Conservation (phyloP, 2,113 vertebrate genomes). For the Dipodomys ordii region DNA sequence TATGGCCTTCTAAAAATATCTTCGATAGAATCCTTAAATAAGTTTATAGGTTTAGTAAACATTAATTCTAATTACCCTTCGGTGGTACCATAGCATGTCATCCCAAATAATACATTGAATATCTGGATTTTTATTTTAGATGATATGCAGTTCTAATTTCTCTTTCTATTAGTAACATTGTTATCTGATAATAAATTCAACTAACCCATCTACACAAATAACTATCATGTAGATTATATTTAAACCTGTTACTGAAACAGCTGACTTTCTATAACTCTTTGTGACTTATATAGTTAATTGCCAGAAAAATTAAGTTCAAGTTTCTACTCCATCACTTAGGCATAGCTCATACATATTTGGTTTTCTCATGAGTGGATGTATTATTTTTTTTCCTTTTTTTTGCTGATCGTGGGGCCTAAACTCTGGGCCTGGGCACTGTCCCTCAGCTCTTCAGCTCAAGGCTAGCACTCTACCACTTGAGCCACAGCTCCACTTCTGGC, state of each 20-base stretch:
- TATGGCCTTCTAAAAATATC: not conserved
- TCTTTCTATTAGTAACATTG: not conserved
- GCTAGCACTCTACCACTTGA: too few relatives aligned
- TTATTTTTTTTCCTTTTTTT: not conserved
- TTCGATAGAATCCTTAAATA: not conserved
- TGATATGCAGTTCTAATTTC: not conserved
- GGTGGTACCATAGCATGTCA: not conserved
- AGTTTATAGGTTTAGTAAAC: not conserved
- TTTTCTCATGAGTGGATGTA: not conserved
- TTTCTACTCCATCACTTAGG: not conserved
- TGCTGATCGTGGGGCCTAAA: too few relatives aligned
- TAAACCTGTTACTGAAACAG: not conserved
- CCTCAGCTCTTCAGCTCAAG: too few relatives aligned
- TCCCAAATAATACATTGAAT: not conserved
- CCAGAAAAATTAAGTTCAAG: not conserved
- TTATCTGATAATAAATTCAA: not conserved
- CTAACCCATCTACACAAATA: not conserved
- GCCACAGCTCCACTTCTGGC: too few relatives aligned
- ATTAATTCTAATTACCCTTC: not conserved
- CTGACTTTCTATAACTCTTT: not conserved
- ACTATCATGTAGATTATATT: not conserved
- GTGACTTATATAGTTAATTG: not conserved
- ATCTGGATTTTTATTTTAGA: slow-evolving; percentile 9
- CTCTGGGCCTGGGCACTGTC: too few relatives aligned
- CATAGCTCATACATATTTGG: not conserved